A percentile compares a stretch with the other conserved stretches of the same genome.
Conservation (phyloP, 2,888 invertebrate species). For the Halictus quadricinctus region DNA sequence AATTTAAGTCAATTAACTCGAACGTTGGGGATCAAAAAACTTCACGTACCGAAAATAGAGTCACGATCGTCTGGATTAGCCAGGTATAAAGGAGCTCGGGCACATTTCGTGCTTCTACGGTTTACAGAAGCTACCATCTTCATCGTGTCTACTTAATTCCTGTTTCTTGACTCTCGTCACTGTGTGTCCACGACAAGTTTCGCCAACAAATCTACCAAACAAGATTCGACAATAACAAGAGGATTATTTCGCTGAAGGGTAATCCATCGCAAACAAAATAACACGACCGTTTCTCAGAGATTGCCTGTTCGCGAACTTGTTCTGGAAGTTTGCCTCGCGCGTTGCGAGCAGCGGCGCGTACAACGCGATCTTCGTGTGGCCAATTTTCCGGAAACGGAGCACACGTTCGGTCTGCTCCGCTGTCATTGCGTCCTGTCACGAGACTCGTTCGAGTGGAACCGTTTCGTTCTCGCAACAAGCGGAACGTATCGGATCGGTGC, state of each 20-base stretch:
- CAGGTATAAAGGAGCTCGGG: too few relatives aligned
- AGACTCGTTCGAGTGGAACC: constrained; percentile 57
- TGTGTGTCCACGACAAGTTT: too few relatives aligned
- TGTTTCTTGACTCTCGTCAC: too few relatives aligned
- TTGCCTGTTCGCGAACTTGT: constrained; percentile 22
- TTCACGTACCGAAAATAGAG: neutral
- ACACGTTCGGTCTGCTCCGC: constrained; percentile 19
- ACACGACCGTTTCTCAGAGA: constrained; percentile 23
- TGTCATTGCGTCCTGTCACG: constrained; percentile 75
- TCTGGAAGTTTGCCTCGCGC: neutral
- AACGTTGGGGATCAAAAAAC: neutral
- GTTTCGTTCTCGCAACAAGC: constrained; percentile 53
- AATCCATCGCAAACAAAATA: neutral
- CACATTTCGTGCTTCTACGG: too few relatives aligned
- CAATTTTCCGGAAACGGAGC: constrained; percentile 20
- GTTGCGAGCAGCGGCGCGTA: neutral
- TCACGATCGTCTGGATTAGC: neutral
- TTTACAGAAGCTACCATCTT: too few relatives aligned
- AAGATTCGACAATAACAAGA: neutral
- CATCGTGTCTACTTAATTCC: too few relatives aligned
- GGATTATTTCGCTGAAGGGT: neutral
- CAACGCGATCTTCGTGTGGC: neutral
- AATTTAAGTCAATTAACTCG: neutral
- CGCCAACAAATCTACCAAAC: too few relatives aligned
- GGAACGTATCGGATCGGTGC: constrained; percentile 61